Base-by-base conservation (phyloP, 2,113 vertebrate species). In the Chauna torquata region DNA sequence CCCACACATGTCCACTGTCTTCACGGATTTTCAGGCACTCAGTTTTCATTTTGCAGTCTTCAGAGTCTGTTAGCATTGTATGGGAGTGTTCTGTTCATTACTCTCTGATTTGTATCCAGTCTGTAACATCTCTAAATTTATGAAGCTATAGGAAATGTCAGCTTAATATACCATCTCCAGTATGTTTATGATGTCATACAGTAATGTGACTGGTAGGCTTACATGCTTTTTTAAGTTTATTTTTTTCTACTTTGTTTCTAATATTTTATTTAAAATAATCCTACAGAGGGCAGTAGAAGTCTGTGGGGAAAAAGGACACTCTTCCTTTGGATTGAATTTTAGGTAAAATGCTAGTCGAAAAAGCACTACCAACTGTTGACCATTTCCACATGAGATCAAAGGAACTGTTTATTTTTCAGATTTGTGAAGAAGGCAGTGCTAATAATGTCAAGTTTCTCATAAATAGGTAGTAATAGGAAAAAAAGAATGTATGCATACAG, bases 231-330 rank as follows among this genome's bases (percentile, higher is more conserved):
- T 64, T 42, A 17, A 12, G 10, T 24, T 9, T 17, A 14, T 42
- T 75, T 75, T 15, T 34, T 82, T 68, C 17, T 34, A 2, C 47
- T 86, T 77, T 58, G 12, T 77, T 71, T 81, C 59, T 85, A 42
- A 34, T 65, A 59, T 42, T 88, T 86, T 57, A 44, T 40, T 85
- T 71, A 25, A 83, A 76, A 80, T 74, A 90, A 66, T 85, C 97
- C 97, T 97, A 92, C 77, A 97, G 97, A 88, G 95, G 96, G 97
- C 97, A 95, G 95, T 55, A 97, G 87, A 92, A 42, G 11, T 42
- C 95, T 92, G 32, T 78, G 40, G 69, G 69, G 82, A 55, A 96
- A 78, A 92, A 75, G 12, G 8, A 9, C 20, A 3, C 32, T 61
- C 88, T 68, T 61, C 45, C 34, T 69, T 52, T 75, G 79, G 12